phyloP scores from a whole-genome alignment of 2,888 invertebrate genomes.

The Drosophila lutescens region DNA sequence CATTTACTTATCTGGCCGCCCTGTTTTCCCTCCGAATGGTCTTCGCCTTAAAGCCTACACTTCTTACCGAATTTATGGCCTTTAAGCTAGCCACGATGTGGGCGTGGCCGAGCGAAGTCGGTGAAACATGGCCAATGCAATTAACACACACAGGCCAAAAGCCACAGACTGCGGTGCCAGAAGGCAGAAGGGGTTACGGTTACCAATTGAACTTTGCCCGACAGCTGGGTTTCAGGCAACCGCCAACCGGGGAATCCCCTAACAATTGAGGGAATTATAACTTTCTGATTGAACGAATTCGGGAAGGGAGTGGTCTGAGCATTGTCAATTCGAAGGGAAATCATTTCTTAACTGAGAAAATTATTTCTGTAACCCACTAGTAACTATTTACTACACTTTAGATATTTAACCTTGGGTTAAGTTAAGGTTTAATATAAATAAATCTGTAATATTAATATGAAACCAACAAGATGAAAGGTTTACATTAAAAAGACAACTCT shows the following conservation, averaged over 20 bases:
- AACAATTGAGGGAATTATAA: conserved; percentile 37
- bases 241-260: conserved; percentile 28
- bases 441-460: no score
- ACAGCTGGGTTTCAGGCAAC: conserved; percentile 9
- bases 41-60: conserved; percentile 7
- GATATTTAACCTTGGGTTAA: no score
- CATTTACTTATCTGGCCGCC: conserved; percentile 26
- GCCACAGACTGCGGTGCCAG: conserved; percentile 48
- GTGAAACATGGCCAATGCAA: conserved; percentile 52
- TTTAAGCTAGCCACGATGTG: conserved; percentile 52
- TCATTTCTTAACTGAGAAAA: background rate
- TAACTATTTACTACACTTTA: no score
- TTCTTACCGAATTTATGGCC: conserved; percentile 30
- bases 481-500: no score
- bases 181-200: conserved; percentile 18
- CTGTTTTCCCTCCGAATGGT: conserved; percentile 15
- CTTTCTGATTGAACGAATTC: conserved; percentile 13
- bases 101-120: conserved; percentile 18
- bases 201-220: conserved; percentile 36
- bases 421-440: no score
- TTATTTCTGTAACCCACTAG: no score
- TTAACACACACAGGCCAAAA: conserved; percentile 52
- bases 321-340: background rate
- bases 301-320: background rate
- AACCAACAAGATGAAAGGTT: no score